A percentile compares a stretch with the other conserved stretches of the same genome.
phyloP scores from a whole-genome alignment of 2,797 vertebrate species.

The Hirundo rustica region DNA sequence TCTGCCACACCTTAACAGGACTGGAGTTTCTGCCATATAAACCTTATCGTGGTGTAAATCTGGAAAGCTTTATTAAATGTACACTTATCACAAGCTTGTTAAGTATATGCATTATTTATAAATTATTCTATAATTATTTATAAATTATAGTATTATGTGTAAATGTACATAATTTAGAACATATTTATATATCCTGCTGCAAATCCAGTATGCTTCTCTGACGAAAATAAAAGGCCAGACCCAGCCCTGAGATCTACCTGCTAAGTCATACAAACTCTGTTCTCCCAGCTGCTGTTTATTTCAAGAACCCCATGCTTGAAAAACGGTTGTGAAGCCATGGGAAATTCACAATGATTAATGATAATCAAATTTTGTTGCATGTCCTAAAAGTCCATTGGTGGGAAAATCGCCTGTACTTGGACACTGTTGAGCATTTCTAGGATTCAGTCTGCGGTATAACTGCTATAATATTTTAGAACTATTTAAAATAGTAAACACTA shows the following conservation, averaged over 20 bases:
- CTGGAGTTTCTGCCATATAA: neutral
- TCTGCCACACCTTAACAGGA: neutral
- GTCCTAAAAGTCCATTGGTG: neutral
- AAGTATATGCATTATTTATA: neutral
- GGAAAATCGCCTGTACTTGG: neutral
- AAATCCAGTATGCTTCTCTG: neutral
- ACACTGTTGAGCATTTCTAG: neutral
- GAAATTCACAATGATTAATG: neutral
- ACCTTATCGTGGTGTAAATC: neutral
- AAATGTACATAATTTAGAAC: neutral
- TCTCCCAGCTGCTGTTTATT: neutral
- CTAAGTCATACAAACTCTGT: neutral
- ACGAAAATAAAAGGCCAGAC: neutral
- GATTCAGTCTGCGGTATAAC: neutral
- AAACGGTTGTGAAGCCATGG: neutral
- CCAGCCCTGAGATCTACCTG: neutral
- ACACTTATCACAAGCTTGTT: neutral
- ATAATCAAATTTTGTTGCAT: neutral
- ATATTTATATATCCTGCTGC: neutral
- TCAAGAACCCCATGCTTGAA: neutral
- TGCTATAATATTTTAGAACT: neutral
- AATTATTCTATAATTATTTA: neutral
- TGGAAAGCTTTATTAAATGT: neutral
- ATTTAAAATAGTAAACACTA: neutral
- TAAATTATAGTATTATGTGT: neutral